Percentiles rank a stretch among this genome's conserved stretches.
These are phyloP conservation scores for Anarrhichthys ocellatus DNA, from an alignment of 2,113 vertebrate species.

Conservation along the genomic window DNA sequence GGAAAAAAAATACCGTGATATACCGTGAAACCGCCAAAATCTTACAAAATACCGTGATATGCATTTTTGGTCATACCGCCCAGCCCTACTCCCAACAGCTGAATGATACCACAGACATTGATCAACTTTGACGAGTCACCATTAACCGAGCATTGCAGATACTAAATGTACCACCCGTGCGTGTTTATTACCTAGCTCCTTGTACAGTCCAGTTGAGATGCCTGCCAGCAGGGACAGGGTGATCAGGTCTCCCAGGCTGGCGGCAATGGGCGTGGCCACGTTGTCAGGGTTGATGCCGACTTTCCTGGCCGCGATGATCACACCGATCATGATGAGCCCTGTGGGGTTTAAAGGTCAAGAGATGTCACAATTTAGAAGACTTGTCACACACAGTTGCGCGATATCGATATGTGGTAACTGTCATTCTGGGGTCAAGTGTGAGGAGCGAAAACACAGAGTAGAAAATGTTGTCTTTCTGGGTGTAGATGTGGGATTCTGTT, in stretches of 20 bases:
- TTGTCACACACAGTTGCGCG: too few species aligned
- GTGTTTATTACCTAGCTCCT: constrained; percentile 86
- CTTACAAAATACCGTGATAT: too few species aligned
- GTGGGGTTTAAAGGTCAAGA: constrained; percentile 8
- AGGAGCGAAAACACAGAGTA: background rate
- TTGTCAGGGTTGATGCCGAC: constrained; percentile 99
- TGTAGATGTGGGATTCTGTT: background rate
- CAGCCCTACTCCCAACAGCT: too few species aligned
- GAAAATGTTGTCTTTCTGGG: background rate
- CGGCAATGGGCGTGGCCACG: constrained; percentile 96
- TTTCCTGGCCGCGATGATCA: constrained; percentile 95
- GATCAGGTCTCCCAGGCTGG: constrained; percentile 97
- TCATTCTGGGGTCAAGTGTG: background rate
- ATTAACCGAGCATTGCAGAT: background rate
- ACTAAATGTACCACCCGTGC: background rate
- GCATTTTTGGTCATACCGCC: too few species aligned
- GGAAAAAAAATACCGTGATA: too few species aligned
- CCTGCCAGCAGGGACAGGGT: constrained; percentile 96
- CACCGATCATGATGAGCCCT: constrained; percentile 99
- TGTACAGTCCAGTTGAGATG: constrained; percentile 95
- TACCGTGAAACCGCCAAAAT: too few species aligned
- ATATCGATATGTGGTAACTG: background rate
- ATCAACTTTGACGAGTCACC: background rate
- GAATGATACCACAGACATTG: background rate
- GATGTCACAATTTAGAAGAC: background rate